Evolutionary conservation across 2,113 vertebrate species (phyloP).

Genomic region (Epinephelus lanceolatus): DNA sequence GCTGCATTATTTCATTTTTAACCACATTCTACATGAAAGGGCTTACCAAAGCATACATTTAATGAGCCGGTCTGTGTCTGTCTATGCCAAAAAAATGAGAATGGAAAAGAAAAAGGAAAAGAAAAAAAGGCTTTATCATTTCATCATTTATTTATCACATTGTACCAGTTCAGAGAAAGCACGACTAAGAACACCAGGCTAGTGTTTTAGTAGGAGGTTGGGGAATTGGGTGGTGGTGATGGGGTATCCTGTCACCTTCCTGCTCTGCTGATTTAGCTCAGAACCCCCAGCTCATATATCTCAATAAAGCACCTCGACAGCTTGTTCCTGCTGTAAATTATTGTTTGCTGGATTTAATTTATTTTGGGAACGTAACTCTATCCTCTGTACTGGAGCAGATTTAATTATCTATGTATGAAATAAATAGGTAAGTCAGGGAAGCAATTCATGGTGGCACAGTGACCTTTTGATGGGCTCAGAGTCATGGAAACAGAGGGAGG

Average conservation of each 20-base stretch:
- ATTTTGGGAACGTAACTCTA: slow-evolving; percentile 29
- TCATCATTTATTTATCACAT: background rate
- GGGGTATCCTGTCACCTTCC: slow-evolving; percentile 43
- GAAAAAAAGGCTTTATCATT: background rate
- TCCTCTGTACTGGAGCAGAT: slow-evolving; percentile 30
- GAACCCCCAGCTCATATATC: slow-evolving; percentile 64
- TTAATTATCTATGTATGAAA: slow-evolving; percentile 64
- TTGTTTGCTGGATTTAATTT: slow-evolving; percentile 61
- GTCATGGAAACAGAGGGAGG: slow-evolving; percentile 32
- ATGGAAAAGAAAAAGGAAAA: background rate
- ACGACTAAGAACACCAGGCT: background rate
- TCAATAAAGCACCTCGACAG: slow-evolving; percentile 62
- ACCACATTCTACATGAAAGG: slow-evolving; percentile 10
- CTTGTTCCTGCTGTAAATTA: slow-evolving; percentile 50
- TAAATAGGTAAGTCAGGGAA: slow-evolving; percentile 1
- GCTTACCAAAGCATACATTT: background rate
- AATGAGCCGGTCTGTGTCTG: background rate
- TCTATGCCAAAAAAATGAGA: background rate
- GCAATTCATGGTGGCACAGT: slow-evolving; percentile 23
- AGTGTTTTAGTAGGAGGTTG: background rate
- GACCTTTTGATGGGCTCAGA: slow-evolving; percentile 29
- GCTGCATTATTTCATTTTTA: background rate
- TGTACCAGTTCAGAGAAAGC: background rate
- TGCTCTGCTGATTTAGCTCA: slow-evolving; percentile 43
- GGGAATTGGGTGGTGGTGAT: background rate